Conservation (phyloP, 1,140 invertebrate genomes). For the Drosophila pseudoobscura region DNA sequence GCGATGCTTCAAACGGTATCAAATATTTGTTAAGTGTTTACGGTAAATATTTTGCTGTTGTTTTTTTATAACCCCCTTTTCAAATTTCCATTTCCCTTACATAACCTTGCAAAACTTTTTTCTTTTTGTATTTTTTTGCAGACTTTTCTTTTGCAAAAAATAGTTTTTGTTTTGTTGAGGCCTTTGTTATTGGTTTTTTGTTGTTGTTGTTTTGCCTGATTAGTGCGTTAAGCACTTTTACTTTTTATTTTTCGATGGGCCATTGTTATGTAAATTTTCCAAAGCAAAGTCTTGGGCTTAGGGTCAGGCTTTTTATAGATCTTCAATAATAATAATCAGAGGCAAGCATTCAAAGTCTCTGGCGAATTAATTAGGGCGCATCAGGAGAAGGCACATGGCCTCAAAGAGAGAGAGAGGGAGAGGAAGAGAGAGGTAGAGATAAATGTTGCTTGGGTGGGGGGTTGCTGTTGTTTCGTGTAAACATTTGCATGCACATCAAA, state of each 20-base stretch:
- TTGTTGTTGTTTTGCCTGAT: constrained; percentile 31
- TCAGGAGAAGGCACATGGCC: constrained; percentile 3
- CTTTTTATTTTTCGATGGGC: constrained; percentile 38
- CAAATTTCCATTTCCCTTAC: constrained; percentile 12
- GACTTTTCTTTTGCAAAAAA: constrained; percentile 23
- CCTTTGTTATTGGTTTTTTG: constrained; percentile 60
- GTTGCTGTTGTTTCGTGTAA: constrained; percentile 39
- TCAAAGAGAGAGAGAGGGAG: no score
- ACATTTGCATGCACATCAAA: constrained; percentile 61
- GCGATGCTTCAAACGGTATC: constrained; percentile 25
- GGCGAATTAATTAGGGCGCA: constrained; percentile 42
- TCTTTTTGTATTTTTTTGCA: constrained; percentile 33
- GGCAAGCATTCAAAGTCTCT: not conserved
- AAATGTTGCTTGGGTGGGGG: constrained; percentile 4
- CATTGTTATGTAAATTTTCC: constrained; percentile 41
- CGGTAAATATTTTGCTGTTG: constrained; percentile 48
- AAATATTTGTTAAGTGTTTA: constrained; percentile 51
- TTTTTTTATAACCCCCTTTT: not conserved
- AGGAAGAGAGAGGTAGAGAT: not conserved
- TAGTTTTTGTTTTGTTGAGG: not conserved
- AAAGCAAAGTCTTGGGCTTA: constrained; percentile 12
- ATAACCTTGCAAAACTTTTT: constrained; percentile 30
- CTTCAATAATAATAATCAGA: constrained; percentile 15
- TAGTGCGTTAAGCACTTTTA: constrained; percentile 66
- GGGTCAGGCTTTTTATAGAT: constrained; percentile 1